These are phyloP conservation scores for Sitta carolinensis DNA, from an alignment of 2,797 vertebrate genomes.

Conservation along the genomic window DNA sequence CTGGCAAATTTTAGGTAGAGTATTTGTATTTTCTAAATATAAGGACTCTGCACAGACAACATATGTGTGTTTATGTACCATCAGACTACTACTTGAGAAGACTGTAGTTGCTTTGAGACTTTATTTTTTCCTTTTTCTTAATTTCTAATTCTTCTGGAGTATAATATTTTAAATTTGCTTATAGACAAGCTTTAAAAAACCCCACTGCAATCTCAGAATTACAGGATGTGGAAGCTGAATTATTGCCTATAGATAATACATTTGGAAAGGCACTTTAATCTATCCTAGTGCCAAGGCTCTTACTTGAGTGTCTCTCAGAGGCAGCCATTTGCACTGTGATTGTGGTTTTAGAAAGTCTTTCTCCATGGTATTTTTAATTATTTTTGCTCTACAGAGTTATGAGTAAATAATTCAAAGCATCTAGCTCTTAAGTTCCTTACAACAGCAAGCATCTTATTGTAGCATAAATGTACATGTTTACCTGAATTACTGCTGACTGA, in stretches of 20 bases:
- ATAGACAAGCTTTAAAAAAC: background rate
- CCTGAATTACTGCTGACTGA: background rate
- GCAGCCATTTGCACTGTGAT: background rate
- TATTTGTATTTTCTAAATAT: background rate
- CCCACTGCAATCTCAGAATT: background rate
- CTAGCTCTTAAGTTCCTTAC: background rate
- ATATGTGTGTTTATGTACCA: background rate
- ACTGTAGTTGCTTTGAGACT: accelerated
- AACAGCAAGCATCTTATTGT: background rate
- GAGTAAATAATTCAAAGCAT: background rate
- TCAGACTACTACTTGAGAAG: background rate
- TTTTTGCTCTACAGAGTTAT: background rate
- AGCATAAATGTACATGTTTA: background rate
- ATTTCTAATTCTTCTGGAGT: background rate
- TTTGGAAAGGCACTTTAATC: background rate
- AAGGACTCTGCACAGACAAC: background rate
- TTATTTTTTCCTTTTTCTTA: background rate
- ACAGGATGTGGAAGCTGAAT: background rate
- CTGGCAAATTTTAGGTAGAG: background rate
- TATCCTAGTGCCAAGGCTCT: background rate
- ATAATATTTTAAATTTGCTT: background rate
- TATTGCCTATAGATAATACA: background rate
- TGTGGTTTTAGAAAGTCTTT: background rate
- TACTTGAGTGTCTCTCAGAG: background rate
- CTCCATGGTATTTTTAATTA: background rate